Evolutionary conservation across 1,140 invertebrate genomes (phyloP), one percentile per base, ranked within the genome.

Genomic region (Lepidurus arcticus): DNA sequence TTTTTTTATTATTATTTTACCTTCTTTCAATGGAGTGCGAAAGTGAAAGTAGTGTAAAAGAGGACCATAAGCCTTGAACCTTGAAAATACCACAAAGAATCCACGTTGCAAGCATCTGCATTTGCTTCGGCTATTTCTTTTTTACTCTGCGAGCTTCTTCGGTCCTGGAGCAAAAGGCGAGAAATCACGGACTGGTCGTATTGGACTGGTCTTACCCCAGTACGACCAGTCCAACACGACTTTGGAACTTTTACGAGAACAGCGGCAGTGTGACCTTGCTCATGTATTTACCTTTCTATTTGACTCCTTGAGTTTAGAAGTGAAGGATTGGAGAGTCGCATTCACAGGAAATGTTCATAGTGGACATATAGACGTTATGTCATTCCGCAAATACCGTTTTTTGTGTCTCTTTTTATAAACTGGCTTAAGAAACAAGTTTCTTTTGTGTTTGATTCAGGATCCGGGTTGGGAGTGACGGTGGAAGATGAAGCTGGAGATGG

Each of bases 21-120:
- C 34, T 65, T 7, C 7, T 9, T 65, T 16, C 21, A 7, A 65
- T 7, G 8, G 9, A 65, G 13, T 5, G 53, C 2, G 53, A 65
- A 65, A 65, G 53, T 65, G 13, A 65, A 65, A 16, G 9, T 65
- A 9, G 7, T 11, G 53, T 65, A 7, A 65, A 65, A 65, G 21
- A 65, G 53, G 21, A 65, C 53, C 53, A 4, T 65, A 65, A 65
- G 21, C 53, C 53, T 65, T 65, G 16, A 65, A 65, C 53, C 53
- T 65, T 65, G 53, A 65, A 65, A 65, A 65, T 65, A 11, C 53
- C 53, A 65, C n/a, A 21, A 65, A 65, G 53, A 13, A n/a, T n/a
- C 53, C 8, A 65, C 53, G 13, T 0, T 65, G 8, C n/a, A 4
- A 65, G 53, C 53, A 65, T 65, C n/a, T 65, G 9, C 34, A 34